Percentiles rank a stretch among this genome's conserved stretches.
Conservation (phyloP, 2,888 invertebrate species). For the Pyrrhia umbra region DNA sequence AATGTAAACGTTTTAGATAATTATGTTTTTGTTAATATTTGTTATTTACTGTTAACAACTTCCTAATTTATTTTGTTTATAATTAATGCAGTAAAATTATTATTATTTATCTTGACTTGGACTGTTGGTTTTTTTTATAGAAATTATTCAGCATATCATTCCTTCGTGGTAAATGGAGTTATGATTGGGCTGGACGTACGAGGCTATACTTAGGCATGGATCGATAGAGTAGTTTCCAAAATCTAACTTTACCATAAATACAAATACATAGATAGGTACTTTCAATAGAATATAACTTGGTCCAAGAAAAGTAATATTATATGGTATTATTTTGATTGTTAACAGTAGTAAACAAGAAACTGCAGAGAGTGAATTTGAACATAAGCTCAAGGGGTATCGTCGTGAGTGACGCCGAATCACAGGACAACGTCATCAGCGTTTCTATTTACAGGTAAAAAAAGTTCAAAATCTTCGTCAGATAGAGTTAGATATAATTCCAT, state of each 20-base stretch:
- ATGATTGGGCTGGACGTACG: no score
- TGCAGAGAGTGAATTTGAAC: constrained; percentile 92
- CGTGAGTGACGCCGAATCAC: constrained; percentile 92
- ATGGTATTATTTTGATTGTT: constrained; percentile 56
- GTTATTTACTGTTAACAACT: not conserved
- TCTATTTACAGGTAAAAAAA: constrained; percentile 94
- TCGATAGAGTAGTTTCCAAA: no score
- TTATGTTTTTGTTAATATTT: constrained; percentile 35
- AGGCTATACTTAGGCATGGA: no score
- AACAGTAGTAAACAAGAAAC: constrained; percentile 89
- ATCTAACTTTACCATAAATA: no score
- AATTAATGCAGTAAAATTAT: not conserved
- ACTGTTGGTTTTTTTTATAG: not conserved
- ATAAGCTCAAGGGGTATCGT: constrained; percentile 94
- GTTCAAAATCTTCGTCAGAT: not conserved
- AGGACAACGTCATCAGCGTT: constrained; percentile 93
- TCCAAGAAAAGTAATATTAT: not conserved
- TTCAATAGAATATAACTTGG: no score
- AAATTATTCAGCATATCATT: no score
- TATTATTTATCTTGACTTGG: not conserved
- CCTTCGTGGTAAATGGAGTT: no score
- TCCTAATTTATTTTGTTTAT: constrained; percentile 17
- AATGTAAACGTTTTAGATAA: constrained; percentile 25
- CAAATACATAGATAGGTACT: no score
- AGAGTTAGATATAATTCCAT: no score